Percentiles rank a stretch among this genome's conserved stretches.
These are phyloP conservation scores for Apostichopus parvimensis DNA, from an alignment of 35 echinoderm and acorn worm species.

Conservation along the genomic window DNA sequence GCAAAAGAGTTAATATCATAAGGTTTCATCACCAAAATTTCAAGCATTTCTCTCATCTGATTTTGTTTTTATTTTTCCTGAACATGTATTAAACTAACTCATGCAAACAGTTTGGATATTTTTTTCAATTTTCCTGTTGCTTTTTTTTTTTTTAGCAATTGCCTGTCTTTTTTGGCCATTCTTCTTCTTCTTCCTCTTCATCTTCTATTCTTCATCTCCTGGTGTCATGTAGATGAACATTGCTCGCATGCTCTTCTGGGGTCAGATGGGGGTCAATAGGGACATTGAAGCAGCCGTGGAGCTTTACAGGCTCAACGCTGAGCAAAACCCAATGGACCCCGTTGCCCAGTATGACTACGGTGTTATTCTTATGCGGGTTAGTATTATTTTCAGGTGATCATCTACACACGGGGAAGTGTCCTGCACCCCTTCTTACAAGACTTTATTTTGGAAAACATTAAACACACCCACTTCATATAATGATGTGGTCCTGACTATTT, in stretches of 20 bases:
- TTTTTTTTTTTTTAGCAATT: not conserved
- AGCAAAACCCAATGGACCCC: slow-evolving; percentile 62
- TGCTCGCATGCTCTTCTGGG: slow-evolving; percentile 95
- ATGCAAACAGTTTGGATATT: not conserved
- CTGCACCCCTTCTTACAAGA: not conserved
- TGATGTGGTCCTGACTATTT: no score
- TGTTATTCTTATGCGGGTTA: slow-evolving; percentile 84
- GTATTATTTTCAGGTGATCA: slow-evolving; percentile 11
- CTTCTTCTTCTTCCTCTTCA: not conserved
- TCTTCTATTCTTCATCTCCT: not conserved
- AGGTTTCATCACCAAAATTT: no score
- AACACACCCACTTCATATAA: no score
- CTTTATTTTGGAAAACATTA: no score
- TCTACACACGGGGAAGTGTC: not conserved
- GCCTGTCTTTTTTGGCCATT: not conserved
- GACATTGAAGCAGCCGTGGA: slow-evolving; percentile 80
- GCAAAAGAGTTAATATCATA: no score
- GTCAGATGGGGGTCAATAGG: slow-evolving; percentile 79
- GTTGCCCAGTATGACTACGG: slow-evolving; percentile 88
- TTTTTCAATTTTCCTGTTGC: not conserved
- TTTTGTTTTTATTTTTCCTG: not conserved
- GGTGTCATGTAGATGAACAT: slow-evolving; percentile 25
- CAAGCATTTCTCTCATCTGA: not conserved
- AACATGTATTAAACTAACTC: not conserved
- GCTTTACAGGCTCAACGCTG: slow-evolving; percentile 66